These are phyloP conservation scores for Hyles lineata DNA, from an alignment of 2,888 invertebrate species.

Conservation along the genomic window DNA sequence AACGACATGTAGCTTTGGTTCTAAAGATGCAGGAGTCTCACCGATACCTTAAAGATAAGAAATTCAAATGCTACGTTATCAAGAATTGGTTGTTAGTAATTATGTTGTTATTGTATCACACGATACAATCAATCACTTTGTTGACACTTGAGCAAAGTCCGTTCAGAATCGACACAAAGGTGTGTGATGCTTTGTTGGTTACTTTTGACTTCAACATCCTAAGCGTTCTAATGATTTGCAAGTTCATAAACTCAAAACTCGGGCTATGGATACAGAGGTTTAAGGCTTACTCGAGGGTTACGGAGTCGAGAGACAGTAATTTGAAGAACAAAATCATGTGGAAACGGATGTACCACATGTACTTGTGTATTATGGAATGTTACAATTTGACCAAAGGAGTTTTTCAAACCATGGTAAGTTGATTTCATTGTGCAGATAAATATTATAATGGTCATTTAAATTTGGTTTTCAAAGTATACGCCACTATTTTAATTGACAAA, in stretches of 20 bases:
- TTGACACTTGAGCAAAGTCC: not conserved
- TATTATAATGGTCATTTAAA: not conserved
- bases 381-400: constrained; percentile 26
- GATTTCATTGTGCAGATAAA: not conserved
- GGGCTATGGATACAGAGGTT: not conserved
- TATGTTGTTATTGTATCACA: not conserved
- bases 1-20: constrained; percentile 33
- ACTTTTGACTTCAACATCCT: constrained; percentile 1
- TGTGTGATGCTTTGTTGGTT: not conserved
- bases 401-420: constrained; percentile 36
- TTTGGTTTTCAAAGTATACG: not conserved
- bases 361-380: not conserved
- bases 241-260: not conserved
- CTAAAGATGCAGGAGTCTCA: constrained; percentile 37
- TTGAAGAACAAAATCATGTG: not conserved
- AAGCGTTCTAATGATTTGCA: not conserved
- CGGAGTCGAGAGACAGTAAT: not conserved
- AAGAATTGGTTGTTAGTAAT: constrained; percentile 27
- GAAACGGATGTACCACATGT: not conserved
- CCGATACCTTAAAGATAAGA: constrained; percentile 26
- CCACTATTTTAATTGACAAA: too few species aligned
- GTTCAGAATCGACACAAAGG: not conserved
- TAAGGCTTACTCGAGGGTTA: not conserved
- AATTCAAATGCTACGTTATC: not conserved
- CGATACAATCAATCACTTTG: not conserved